A percentile compares a stretch with the other conserved stretches of the same genome.
phyloP scores from a whole-genome alignment of 2,113 vertebrate genomes.

The Hippopotamus amphibius region DNA sequence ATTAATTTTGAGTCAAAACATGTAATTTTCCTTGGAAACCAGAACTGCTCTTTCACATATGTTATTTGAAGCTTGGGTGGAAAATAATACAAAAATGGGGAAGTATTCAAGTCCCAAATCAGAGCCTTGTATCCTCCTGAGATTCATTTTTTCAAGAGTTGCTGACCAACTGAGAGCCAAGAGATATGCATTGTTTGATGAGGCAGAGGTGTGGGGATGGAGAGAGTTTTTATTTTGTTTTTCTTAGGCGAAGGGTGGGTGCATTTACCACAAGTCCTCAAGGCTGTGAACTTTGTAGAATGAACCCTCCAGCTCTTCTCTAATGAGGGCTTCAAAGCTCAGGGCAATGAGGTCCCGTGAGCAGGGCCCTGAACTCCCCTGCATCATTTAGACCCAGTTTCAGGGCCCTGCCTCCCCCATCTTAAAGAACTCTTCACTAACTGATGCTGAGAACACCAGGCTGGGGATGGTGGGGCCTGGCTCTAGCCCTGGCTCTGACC shows the following conservation, averaged over 20 bases:
- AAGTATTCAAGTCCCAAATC: constrained; percentile 16
- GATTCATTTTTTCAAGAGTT: constrained; percentile 48
- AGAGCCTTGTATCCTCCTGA: not conserved
- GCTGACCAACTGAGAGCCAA: not conserved
- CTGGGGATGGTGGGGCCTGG: too few species aligned
- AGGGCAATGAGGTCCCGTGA: not conserved
- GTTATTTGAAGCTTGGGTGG: constrained; percentile 70
- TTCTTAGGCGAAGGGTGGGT: not conserved
- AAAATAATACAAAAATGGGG: constrained; percentile 51
- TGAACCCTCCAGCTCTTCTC: not conserved
- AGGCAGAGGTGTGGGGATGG: not conserved
- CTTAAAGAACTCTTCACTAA: not conserved
- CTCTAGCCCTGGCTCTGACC: not conserved
- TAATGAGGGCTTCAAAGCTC: not conserved
- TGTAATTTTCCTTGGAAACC: constrained; percentile 84
- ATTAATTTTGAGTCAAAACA: constrained; percentile 84
- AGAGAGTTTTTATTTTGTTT: not conserved
- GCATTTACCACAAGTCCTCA: not conserved
- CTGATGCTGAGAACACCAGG: not conserved
- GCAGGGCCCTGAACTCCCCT: not conserved
- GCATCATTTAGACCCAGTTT: not conserved
- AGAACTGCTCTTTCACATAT: constrained; percentile 73
- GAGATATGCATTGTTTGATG: not conserved
- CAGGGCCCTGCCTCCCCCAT: accelerated
- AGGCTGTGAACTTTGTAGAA: not conserved